Conservation (phyloP, 1,140 invertebrate species). For the Myzus persicae region DNA sequence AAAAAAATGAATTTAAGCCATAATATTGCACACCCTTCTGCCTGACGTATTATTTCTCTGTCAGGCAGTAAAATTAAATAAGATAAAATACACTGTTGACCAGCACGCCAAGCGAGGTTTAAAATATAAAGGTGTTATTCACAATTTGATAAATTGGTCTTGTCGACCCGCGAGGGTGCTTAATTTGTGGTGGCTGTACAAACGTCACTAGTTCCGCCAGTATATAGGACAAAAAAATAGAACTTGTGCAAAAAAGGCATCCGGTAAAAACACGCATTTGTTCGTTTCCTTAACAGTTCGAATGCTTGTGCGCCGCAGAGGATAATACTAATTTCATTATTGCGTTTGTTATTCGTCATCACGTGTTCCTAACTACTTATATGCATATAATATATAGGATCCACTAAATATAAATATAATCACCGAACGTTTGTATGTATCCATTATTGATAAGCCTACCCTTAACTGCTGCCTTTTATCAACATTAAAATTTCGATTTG, state of each 20-base stretch:
- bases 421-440: not conserved
- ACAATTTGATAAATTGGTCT: not conserved
- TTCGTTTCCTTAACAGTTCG: not conserved
- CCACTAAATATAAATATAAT: not conserved
- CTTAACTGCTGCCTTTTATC: not conserved
- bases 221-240: not conserved
- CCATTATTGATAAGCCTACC: not conserved
- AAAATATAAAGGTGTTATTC: not conserved
- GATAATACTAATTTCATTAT: not conserved
- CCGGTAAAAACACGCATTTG: not conserved
- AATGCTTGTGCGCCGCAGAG: not conserved
- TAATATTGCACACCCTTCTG: not conserved
- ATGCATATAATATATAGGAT: not conserved
- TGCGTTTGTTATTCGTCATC: not conserved
- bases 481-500: too few relatives aligned
- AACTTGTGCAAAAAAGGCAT: not conserved
- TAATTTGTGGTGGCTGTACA: not conserved
- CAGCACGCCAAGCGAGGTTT: not conserved
- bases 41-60: not conserved
- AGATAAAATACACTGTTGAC: not conserved
- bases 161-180: too few relatives aligned
- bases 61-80: not conserved
- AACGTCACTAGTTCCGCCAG: not conserved
- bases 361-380: not conserved
- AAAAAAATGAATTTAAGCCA: not conserved